Percentiles rank a stretch among this genome's conserved stretches.
phyloP scores from a whole-genome alignment of 2,888 invertebrate species.

The Schizotus pectinicornis region DNA sequence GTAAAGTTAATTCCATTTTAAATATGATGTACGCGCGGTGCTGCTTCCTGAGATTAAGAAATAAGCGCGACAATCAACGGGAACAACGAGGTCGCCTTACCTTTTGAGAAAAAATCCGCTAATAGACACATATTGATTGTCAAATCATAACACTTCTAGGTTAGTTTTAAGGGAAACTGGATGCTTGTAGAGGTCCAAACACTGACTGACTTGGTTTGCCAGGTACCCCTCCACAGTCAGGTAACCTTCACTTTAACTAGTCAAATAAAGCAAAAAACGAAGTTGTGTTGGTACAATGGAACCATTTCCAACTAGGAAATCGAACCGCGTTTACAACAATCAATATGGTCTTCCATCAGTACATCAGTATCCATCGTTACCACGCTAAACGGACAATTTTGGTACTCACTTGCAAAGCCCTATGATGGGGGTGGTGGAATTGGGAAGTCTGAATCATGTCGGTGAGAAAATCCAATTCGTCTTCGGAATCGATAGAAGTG shows the following conservation, averaged over 20 bases:
- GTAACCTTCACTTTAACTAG: slow-evolving; percentile 24
- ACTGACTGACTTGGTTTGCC: no score
- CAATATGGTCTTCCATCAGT: no score
- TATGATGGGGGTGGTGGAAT: slow-evolving; percentile 67
- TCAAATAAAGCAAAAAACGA: slow-evolving; percentile 18
- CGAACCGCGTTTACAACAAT: neutral
- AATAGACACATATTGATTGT: no score
- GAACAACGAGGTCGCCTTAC: slow-evolving; percentile 17
- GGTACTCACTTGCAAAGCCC: slow-evolving; percentile 72
- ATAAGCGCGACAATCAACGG: slow-evolving; percentile 5
- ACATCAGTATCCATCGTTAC: no score
- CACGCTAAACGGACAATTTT: neutral
- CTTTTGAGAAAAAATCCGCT: neutral
- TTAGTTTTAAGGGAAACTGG: no score
- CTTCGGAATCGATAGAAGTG: slow-evolving; percentile 49
- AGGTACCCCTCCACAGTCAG: slow-evolving; percentile 15
- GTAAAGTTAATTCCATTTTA: slow-evolving; percentile 26
- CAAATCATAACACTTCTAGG: no score
- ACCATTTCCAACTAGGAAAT: slow-evolving; percentile 21
- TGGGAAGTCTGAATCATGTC: slow-evolving; percentile 72
- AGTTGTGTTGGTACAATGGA: slow-evolving; percentile 13
- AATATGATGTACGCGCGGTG: slow-evolving; percentile 16
- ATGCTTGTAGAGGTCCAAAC: no score
- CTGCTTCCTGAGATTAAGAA: slow-evolving; percentile 27
- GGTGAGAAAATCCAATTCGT: slow-evolving; percentile 61